Evolutionary conservation across 2,797 vertebrate genomes (phyloP), one percentile per base, ranked within the genome.

Genomic region (Rhinatrema bivittatum): DNA sequence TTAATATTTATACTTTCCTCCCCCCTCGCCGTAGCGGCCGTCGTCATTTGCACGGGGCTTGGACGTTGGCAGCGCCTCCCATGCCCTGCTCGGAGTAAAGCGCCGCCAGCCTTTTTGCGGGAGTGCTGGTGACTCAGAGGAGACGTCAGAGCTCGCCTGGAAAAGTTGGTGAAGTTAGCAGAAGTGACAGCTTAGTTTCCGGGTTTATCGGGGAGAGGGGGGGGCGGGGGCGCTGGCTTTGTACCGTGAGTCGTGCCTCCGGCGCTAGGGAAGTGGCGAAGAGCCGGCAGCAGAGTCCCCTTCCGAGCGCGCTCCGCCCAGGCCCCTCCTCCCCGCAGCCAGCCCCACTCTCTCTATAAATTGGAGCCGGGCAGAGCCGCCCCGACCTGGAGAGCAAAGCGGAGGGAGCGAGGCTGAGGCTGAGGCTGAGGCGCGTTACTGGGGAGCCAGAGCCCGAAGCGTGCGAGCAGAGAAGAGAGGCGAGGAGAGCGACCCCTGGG

Each of bases 351-450:
- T 2, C 21, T 29, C 36, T 39, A 29, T 8, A 4, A 51, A 50
- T 24, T 29, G 28, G 36, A 42, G 32, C 48, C 42, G 26, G 48
- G 36, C 25, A 37, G n/a, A n/a, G n/a, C 14, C 32, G 36, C 20
- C 20, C 45, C 32, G 36, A 51, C 42, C 54, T 50, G n/a, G n/a
- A n/a, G 47, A 58, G 62, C 55, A 35, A 51, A 39, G 44, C 19
- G 38, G 54, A 38, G 53, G 50, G 49, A 7, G 10, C 0, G 15
- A 49, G 20, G 4, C 1, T 0, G 2, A 21, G 9, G 0, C 5
- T 0, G 0, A 39, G 9, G 0, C 5, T 0, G 0, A 39, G 56
- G 13, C 20, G 1, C 13, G 11, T 3, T 14, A n/a, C n/a, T n/a
- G n/a, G 17, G 11, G 7, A 20, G 10, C 5, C 28, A 18, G 7